phyloP scores from a whole-genome alignment of 2,113 vertebrate genomes.

The Empidonax alnorum region DNA sequence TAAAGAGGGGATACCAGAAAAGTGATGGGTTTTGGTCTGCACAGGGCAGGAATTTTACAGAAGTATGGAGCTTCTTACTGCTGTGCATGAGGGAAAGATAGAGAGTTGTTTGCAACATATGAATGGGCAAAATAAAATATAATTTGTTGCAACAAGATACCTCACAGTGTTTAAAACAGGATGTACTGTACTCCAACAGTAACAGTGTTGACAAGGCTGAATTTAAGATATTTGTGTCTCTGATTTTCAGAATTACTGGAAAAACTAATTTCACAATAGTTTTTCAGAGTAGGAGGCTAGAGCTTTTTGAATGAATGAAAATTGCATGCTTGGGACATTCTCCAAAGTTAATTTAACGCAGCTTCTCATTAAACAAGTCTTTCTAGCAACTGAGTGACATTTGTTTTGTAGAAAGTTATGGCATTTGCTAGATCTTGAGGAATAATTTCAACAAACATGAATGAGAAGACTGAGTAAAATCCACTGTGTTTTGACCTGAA shows the following conservation, averaged over 20 bases:
- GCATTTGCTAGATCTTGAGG: background rate
- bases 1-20: background rate
- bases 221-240: background rate
- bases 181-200: background rate
- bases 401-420: background rate
- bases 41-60: background rate
- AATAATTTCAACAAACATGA: background rate
- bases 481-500: background rate
- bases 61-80: background rate
- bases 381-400: background rate
- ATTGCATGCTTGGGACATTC: background rate
- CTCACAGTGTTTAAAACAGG: background rate
- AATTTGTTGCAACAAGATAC: background rate
- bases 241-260: background rate
- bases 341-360: background rate
- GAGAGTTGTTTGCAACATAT: background rate
- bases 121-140: background rate
- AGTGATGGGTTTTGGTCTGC: background rate
- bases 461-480: background rate
- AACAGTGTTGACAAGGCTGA: background rate
- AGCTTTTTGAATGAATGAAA: background rate
- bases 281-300: background rate
- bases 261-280: background rate
- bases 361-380: background rate
- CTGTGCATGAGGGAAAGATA: accelerated